phyloP scores from a whole-genome alignment of 2,113 vertebrate genomes.

The Isichthys henryi region DNA sequence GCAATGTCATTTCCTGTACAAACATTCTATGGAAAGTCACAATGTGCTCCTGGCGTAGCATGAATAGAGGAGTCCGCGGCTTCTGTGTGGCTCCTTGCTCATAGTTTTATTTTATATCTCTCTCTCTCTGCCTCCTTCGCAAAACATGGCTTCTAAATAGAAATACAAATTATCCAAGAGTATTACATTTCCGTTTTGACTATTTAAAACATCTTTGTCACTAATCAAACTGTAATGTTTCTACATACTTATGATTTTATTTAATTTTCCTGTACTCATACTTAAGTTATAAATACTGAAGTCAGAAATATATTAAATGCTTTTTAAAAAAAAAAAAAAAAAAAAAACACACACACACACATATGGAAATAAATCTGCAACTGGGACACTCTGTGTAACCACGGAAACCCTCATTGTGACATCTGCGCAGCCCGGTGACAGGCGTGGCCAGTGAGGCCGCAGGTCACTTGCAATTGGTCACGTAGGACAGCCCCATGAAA shows the following conservation, averaged over 20 bases:
- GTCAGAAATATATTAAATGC: background rate
- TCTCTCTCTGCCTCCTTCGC: background rate
- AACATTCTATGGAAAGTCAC: slow-evolving; percentile 9
- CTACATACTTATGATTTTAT: background rate
- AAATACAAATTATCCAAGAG: background rate
- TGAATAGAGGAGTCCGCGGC: background rate
- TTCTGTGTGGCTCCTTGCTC: background rate
- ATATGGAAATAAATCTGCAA: background rate
- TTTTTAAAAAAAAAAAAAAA: background rate
- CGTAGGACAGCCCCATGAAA: background rate
- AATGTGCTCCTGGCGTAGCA: background rate
- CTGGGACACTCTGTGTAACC: background rate
- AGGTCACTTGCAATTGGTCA: background rate
- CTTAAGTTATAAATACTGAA: background rate
- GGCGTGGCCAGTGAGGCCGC: background rate
- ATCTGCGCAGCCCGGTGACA: background rate
- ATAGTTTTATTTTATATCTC: background rate
- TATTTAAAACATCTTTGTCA: background rate
- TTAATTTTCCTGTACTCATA: background rate
- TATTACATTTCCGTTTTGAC: background rate
- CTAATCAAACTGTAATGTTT: background rate
- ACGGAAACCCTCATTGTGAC: background rate
- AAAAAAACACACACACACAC: too few relatives aligned
- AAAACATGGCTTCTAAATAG: background rate
- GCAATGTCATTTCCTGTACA: slow-evolving; percentile 9